phyloP scores from a whole-genome alignment of 2,888 invertebrate genomes.

The Tenthredo distinguenda region DNA sequence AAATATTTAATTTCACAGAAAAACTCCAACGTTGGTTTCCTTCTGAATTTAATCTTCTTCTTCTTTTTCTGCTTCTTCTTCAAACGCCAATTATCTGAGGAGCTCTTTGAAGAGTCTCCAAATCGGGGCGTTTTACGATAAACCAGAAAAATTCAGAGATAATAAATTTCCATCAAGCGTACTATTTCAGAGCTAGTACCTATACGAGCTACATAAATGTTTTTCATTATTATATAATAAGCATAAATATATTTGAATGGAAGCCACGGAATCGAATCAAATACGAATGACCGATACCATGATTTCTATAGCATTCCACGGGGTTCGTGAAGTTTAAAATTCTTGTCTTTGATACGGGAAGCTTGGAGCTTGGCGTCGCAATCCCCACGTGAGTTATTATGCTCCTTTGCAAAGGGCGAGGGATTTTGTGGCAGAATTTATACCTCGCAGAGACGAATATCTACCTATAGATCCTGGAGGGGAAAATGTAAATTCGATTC shows the following conservation, averaged over 20 bases:
- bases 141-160: background rate
- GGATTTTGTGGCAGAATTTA: background rate
- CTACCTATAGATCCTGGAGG: background rate
- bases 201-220: background rate
- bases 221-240: background rate
- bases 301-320: background rate
- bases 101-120: background rate
- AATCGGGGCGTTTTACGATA: background rate
- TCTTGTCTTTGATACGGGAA: background rate
- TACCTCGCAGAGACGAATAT: background rate
- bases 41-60: background rate
- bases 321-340: slow-evolving; percentile 9
- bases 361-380: slow-evolving; percentile 4
- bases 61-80: background rate
- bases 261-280: background rate
- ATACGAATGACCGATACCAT: background rate
- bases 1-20: background rate
- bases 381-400: slow-evolving; percentile 31
- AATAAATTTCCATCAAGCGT: background rate
- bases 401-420: background rate
- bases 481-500: background rate
- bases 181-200: background rate
- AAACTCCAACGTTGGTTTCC: background rate
- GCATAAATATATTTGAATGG: background rate
- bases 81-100: background rate